A percentile compares a stretch with the other conserved stretches of the same genome.
Evolutionary conservation across 2,888 invertebrate genomes (phyloP).

Genomic region (Halictus quadricinctus): DNA sequence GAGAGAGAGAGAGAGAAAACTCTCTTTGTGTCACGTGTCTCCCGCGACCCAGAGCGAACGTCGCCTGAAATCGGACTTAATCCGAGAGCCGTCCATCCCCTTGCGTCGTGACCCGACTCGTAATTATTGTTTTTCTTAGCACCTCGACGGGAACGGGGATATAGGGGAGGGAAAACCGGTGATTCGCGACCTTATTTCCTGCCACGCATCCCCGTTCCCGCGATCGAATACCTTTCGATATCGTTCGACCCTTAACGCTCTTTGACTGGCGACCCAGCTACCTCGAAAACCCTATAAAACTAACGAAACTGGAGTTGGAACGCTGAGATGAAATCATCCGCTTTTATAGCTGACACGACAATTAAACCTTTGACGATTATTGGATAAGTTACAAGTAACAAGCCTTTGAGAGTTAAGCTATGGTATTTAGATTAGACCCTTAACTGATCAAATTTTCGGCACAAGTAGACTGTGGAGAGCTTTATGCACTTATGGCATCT

Average conservation of each 20-base stretch:
- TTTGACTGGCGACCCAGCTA: neutral
- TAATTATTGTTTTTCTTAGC: slow-evolving; percentile 4
- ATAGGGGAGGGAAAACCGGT: neutral
- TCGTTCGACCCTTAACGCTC: neutral
- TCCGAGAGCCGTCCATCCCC: slow-evolving; percentile 8
- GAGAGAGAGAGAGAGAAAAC: neutral
- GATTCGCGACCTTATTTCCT: slow-evolving; percentile 8
- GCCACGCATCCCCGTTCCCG: neutral
- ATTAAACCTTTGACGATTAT: neutral
- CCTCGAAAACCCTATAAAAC: neutral
- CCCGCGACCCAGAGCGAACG: neutral
- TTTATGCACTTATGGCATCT: too few relatives aligned
- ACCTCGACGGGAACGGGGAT: neutral
- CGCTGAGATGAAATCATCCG: neutral
- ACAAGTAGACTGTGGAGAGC: too few relatives aligned
- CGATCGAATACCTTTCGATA: neutral
- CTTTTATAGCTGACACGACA: rapidly evolving
- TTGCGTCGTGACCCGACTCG: slow-evolving; percentile 11
- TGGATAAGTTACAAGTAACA: neutral
- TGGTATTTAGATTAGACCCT: neutral
- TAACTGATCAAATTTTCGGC: neutral
- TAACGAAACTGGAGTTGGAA: neutral
- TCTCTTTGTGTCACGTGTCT: neutral
- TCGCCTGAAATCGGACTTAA: slow-evolving; percentile 12
- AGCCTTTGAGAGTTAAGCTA: neutral